phyloP scores from a whole-genome alignment of 2,797 vertebrate species.

The Brachymystax lenok region DNA sequence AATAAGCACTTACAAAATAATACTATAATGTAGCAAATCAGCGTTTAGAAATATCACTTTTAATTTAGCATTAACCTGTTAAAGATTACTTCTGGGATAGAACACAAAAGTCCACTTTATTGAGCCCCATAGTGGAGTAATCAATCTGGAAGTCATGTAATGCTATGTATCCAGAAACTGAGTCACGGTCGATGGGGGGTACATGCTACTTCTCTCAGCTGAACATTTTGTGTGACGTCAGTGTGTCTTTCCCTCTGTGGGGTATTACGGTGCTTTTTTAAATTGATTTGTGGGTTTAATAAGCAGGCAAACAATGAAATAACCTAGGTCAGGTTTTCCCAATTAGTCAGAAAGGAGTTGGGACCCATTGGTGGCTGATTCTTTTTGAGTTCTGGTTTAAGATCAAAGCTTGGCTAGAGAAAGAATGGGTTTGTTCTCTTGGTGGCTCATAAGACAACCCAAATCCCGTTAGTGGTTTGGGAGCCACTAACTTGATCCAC shows the following conservation, averaged over 20 bases:
- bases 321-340: slow-evolving; percentile 16
- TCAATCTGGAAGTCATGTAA: slow-evolving; percentile 19
- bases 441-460: not conserved
- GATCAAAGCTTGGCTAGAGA: slow-evolving; percentile 12
- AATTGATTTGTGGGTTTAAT: slow-evolving; percentile 26
- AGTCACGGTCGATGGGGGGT: slow-evolving; percentile 21
- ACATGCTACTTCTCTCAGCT: slow-evolving; percentile 10
- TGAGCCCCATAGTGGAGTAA: not conserved
- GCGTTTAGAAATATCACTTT: not conserved
- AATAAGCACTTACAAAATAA: not conserved
- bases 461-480: slow-evolving; percentile 12
- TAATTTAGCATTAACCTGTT: slow-evolving; percentile 2
- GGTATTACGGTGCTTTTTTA: slow-evolving; percentile 15
- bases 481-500: slow-evolving; percentile 21
- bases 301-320: slow-evolving; percentile 31
- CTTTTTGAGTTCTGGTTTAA: slow-evolving; percentile 22
- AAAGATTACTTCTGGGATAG: slow-evolving; percentile 14
- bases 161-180: slow-evolving; percentile 25
- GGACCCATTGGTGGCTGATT: slow-evolving; percentile 5
- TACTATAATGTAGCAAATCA: not conserved
- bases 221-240: slow-evolving; percentile 17
- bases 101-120: slow-evolving; percentile 9
- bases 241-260: slow-evolving; percentile 22
- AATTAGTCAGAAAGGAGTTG: slow-evolving; percentile 2
- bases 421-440: slow-evolving; percentile 33